Evolutionary conservation across 2,888 invertebrate species (phyloP), one percentile per base, ranked within the genome.

Genomic region (Protophormia terraenovae): DNA sequence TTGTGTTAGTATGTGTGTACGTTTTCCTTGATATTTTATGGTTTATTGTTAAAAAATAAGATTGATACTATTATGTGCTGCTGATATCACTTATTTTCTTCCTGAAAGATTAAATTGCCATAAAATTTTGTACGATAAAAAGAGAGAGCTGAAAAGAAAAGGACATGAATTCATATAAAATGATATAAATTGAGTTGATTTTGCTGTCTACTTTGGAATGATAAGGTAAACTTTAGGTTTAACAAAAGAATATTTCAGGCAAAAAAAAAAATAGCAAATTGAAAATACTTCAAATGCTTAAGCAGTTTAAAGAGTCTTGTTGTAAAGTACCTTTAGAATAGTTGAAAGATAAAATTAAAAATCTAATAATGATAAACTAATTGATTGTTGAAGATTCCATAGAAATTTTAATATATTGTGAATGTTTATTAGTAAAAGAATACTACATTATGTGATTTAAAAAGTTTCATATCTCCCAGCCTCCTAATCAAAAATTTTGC

Each of bases 61-160:
- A 85, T 71, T 75, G 85, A 83, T 72, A 60, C 83, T 76, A 75
- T 55, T 69, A 69, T 82, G 24, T 58, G 78, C 41, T 75, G 58
- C 71, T 79, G 73, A 77, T 84, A 81, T 66, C 71, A 69, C 35
- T 77, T 73, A 78, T 82, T 76, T 78, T 64, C 85, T 75, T 78
- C 41, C 55, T 75, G 38, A 77, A 78, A 67, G 69, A 79, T 76
- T 79, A 76, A 76, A 79, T 41, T 71, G 86, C 73, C 69, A 76
- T 78, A 82, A 85, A 78, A 85, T 64, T 76, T 38, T 22, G 27
- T 27, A 12, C 14, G 14, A n/a, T 8, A 22, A 16, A 22, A 6
- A 22, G 8, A 60, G 27, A 50, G 47, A 35, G 29, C 3, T 45
- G 4, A 72, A 32, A 29, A 47, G 5, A 62, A 58, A 72, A 72